These are phyloP conservation scores for Globia sparganii DNA, from an alignment of 2,888 invertebrate genomes.

Conservation along the genomic window DNA sequence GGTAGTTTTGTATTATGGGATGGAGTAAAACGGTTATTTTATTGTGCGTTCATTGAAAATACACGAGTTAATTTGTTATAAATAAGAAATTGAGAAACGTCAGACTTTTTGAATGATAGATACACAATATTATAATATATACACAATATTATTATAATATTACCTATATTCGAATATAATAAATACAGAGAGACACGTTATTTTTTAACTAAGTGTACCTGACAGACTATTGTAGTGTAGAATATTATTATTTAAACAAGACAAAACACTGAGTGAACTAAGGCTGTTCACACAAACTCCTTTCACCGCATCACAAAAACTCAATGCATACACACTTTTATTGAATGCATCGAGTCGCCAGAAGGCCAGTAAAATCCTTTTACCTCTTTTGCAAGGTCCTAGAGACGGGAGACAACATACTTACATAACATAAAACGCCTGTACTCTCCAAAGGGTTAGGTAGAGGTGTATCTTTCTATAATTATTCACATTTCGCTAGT, in stretches of 20 bases:
- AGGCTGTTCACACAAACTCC: slow-evolving; percentile 31
- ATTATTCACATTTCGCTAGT: not conserved
- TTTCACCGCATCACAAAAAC: slow-evolving; percentile 8
- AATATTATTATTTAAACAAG: slow-evolving; percentile 16
- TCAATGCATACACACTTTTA: not conserved
- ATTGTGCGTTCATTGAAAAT: not conserved
- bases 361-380: slow-evolving; percentile 6
- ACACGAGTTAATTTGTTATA: too few relatives aligned
- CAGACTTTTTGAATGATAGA: not conserved
- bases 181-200: not conserved
- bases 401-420: not conserved
- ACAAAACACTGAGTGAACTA: slow-evolving; percentile 6
- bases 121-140: too few relatives aligned
- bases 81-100: not conserved
- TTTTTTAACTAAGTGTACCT: not conserved
- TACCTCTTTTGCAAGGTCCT: slow-evolving; percentile 1
- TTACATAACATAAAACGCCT: not conserved
- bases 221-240: not conserved
- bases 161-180: not conserved
- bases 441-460: not conserved
- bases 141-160: too few relatives aligned
- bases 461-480: not conserved
- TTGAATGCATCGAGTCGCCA: not conserved
- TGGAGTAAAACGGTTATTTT: slow-evolving; percentile 3
- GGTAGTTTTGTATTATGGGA: not conserved